These are phyloP conservation scores for Oligia strigilis DNA, from an alignment of 2,888 invertebrate genomes.

Conservation along the genomic window DNA sequence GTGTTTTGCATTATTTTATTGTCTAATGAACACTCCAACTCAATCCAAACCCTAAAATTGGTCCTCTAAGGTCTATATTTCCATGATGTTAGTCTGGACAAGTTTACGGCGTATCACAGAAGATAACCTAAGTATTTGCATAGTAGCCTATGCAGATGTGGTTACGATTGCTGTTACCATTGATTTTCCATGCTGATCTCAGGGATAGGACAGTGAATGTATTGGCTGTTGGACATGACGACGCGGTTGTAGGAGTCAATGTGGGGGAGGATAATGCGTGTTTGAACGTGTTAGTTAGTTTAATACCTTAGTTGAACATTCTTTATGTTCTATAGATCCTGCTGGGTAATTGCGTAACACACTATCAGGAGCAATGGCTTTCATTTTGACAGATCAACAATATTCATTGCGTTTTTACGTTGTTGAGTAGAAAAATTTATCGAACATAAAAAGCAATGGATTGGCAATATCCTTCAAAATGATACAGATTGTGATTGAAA, in stretches of 20 bases:
- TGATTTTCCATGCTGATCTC: constrained; percentile 51
- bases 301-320: background rate
- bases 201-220: constrained; percentile 29
- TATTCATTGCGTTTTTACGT: too few species aligned
- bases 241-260: constrained; percentile 19
- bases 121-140: constrained; percentile 67
- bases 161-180: constrained; percentile 53
- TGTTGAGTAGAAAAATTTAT: too few species aligned
- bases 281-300: constrained; percentile 5
- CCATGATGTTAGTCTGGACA: constrained; percentile 11
- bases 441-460: too few species aligned
- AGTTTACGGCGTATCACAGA: constrained; percentile 41
- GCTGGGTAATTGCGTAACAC: too few species aligned
- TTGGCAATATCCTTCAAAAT: too few species aligned
- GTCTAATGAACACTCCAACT: constrained; percentile 21
- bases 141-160: constrained; percentile 62
- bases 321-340: background rate
- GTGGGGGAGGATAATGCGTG: constrained; percentile 14
- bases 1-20: constrained; percentile 69
- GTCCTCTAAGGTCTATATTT: background rate
- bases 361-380: too few species aligned
- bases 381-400: too few species aligned
- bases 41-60: background rate
- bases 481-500: background rate
- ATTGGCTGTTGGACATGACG: constrained; percentile 9